Conservation (phyloP, 1,140 invertebrate species). For the Grapholita molesta region DNA sequence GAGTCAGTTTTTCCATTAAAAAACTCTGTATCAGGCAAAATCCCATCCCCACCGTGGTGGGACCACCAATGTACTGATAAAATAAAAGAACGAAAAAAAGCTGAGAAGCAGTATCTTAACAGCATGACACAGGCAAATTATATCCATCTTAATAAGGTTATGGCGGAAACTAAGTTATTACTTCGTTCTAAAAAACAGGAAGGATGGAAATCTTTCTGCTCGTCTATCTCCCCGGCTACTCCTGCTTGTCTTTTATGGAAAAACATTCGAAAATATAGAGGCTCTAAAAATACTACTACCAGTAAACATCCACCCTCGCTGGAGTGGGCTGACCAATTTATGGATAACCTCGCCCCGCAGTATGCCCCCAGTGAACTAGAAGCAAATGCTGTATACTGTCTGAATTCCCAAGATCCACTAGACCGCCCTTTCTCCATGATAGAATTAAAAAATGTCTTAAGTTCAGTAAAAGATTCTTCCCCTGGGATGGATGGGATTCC, state of each 20-base stretch:
- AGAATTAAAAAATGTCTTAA: constrained; percentile 26
- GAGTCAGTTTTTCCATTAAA: background rate
- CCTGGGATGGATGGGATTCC: constrained; percentile 26
- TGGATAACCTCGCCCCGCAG: constrained; percentile 17
- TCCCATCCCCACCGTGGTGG: constrained; percentile 25
- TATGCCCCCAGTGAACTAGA: background rate
- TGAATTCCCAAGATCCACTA: background rate
- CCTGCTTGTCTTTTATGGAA: constrained; percentile 20
- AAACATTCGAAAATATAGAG: constrained; percentile 20
- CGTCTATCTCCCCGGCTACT: constrained; percentile 25
- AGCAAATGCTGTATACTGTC: background rate
- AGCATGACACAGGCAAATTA: constrained; percentile 24
- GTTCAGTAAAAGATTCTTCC: constrained; percentile 23
- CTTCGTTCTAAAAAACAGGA: constrained; percentile 25
- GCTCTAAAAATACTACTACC: background rate
- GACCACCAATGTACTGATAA: constrained; percentile 26
- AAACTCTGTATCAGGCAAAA: background rate
- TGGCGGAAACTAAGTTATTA: background rate
- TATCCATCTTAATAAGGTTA: constrained; percentile 1
- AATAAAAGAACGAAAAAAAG: constrained; percentile 26
- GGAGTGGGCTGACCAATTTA: background rate
- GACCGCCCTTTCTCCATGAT: constrained; percentile 14
- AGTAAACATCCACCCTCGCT: background rate
- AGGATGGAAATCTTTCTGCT: constrained; percentile 28
- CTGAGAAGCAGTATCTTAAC: constrained; percentile 20